A percentile compares a stretch with the other conserved stretches of the same genome.
Evolutionary conservation across 2,888 invertebrate genomes (phyloP).

Genomic region (Perizoma affinitatum): DNA sequence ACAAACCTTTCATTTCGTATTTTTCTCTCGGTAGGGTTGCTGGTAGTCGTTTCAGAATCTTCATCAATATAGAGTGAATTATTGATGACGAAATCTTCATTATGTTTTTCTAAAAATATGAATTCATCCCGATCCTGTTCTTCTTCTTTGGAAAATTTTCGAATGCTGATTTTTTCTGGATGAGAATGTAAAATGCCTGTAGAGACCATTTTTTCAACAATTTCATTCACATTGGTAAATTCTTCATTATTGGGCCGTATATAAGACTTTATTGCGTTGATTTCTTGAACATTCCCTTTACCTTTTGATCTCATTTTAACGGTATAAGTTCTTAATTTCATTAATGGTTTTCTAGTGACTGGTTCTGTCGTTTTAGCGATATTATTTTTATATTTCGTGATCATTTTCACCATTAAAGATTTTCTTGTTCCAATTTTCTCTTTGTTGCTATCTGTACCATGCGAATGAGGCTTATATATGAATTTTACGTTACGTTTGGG

Average conservation of each 20-base stretch:
- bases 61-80: constrained; percentile 4
- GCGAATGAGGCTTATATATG: constrained; percentile 38
- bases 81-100: constrained; percentile 3
- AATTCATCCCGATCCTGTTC: constrained; percentile 42
- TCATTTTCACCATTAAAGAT: constrained; percentile 41
- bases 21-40: constrained; percentile 11
- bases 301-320: constrained; percentile 16
- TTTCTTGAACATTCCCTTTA: constrained; percentile 13
- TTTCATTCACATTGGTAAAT: background rate
- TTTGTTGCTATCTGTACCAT: constrained; percentile 23
- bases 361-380: constrained; percentile 9
- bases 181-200: background rate
- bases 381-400: constrained; percentile 15
- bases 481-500: constrained; percentile 48
- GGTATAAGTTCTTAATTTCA: constrained; percentile 26
- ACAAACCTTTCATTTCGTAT: constrained; percentile 42
- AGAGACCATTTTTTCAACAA: background rate
- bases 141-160: constrained; percentile 19
- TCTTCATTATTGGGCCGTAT: background rate
- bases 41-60: constrained; percentile 29
- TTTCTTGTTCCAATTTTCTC: constrained; percentile 34
- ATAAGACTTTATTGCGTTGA: background rate
- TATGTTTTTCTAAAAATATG: constrained; percentile 42
- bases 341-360: constrained; percentile 28
- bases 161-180: background rate